A percentile compares a stretch with the other conserved stretches of the same genome.
phyloP scores from a whole-genome alignment of 2,888 invertebrate genomes.

The Arge pagana region DNA sequence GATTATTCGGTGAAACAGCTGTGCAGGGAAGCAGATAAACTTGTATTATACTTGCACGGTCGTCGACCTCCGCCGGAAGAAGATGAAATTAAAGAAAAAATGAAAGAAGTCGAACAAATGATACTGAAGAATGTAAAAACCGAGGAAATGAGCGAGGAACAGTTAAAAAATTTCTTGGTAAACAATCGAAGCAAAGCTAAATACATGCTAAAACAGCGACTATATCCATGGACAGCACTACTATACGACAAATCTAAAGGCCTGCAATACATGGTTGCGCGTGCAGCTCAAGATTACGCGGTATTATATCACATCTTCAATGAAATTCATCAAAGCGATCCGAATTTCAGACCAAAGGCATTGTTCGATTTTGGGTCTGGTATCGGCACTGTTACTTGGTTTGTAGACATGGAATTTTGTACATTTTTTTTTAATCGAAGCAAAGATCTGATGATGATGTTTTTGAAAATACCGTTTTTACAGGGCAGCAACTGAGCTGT shows the following conservation, averaged over 20 bases:
- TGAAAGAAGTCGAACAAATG: constrained; percentile 42
- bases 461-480: constrained; percentile 25
- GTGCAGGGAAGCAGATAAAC: constrained; percentile 60
- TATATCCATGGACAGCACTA: constrained; percentile 77
- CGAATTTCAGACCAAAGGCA: constrained; percentile 73
- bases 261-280: constrained; percentile 71
- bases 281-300: constrained; percentile 78
- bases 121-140: constrained; percentile 47
- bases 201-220: constrained; percentile 63
- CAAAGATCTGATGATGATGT: constrained; percentile 18
- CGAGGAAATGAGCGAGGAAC: constrained; percentile 54
- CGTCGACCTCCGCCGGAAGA: constrained; percentile 71
- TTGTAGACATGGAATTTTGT: constrained; percentile 31
- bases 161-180: constrained; percentile 54
- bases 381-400: constrained; percentile 83
- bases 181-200: constrained; percentile 63
- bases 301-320: constrained; percentile 71
- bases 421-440: constrained; percentile 15
- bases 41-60: constrained; percentile 66
- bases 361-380: constrained; percentile 94
- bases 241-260: constrained; percentile 69
- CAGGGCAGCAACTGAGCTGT: constrained; percentile 75
- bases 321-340: constrained; percentile 71
- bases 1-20: constrained; percentile 66
- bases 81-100: constrained; percentile 59